phyloP scores from a whole-genome alignment of 2,113 vertebrate genomes.

The Rhabdornis inornatus region DNA sequence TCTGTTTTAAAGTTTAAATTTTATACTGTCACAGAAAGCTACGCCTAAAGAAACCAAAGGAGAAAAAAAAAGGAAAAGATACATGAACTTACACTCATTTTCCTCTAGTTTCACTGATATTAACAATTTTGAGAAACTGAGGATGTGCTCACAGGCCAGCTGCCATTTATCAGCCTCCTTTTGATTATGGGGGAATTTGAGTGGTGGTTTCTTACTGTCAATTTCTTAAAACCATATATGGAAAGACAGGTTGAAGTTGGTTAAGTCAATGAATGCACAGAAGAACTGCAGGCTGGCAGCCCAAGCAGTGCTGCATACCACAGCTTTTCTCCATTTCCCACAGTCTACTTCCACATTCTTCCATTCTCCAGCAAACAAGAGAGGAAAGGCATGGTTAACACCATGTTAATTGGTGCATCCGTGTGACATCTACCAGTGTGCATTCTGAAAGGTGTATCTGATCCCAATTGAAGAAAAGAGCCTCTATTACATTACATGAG shows the following conservation, averaged over 20 bases:
- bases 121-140: background rate
- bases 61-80: background rate
- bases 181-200: background rate
- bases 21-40: background rate
- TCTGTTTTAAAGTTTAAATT: background rate
- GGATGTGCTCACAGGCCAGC: background rate
- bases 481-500: background rate
- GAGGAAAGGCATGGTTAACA: background rate
- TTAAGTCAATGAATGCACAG: background rate
- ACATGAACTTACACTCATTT: background rate
- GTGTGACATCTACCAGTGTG: background rate
- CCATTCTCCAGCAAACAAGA: background rate
- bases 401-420: fast-evolving
- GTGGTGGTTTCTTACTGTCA: background rate
- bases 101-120: background rate
- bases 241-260: background rate
- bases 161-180: background rate
- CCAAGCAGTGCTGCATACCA: background rate
- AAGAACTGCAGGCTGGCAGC: background rate
- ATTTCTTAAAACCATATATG: background rate
- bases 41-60: background rate
- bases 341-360: background rate
- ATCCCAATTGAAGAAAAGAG: background rate
- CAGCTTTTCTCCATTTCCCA: background rate
- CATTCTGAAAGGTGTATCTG: background rate